Evolutionary conservation across 2,888 invertebrate genomes (phyloP).

Genomic region (Drymonia ruficornis): DNA sequence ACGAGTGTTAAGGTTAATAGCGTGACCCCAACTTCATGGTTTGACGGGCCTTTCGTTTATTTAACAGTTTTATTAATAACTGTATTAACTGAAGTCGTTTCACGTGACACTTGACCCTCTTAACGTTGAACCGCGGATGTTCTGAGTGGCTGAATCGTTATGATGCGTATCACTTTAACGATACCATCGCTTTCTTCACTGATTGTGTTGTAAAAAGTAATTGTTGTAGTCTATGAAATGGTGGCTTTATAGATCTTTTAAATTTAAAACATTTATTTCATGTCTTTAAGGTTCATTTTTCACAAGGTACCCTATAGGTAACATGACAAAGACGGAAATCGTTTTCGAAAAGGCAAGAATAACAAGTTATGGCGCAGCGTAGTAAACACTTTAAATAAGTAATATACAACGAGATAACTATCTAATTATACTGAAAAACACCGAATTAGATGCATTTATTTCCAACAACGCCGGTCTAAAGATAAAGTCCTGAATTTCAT

Average conservation of each 20-base stretch:
- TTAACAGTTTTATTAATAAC: slow-evolving; percentile 6
- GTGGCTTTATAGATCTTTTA: neutral
- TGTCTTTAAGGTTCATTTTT: no score
- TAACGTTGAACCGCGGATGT: neutral
- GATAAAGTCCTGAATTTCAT: no score
- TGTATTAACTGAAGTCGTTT: slow-evolving; percentile 5
- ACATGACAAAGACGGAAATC: no score
- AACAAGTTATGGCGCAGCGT: no score
- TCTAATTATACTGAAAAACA: no score
- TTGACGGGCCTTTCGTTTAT: slow-evolving; percentile 3
- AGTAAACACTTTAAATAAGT: no score
- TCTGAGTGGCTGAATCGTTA: neutral
- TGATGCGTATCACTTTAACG: neutral
- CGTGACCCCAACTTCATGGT: slow-evolving; percentile 36
- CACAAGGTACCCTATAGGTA: no score
- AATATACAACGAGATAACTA: no score
- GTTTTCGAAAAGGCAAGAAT: no score
- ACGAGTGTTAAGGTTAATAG: slow-evolving; percentile 43
- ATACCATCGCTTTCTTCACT: neutral
- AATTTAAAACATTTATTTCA: no score
- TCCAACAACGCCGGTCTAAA: no score
- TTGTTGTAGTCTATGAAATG: neutral
- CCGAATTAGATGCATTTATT: no score
- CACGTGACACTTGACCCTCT: slow-evolving; percentile 3
- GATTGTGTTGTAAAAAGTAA: neutral